Evolutionary conservation across 2,113 vertebrate species (phyloP).

Genomic region (Pyrgilauda ruficollis): DNA sequence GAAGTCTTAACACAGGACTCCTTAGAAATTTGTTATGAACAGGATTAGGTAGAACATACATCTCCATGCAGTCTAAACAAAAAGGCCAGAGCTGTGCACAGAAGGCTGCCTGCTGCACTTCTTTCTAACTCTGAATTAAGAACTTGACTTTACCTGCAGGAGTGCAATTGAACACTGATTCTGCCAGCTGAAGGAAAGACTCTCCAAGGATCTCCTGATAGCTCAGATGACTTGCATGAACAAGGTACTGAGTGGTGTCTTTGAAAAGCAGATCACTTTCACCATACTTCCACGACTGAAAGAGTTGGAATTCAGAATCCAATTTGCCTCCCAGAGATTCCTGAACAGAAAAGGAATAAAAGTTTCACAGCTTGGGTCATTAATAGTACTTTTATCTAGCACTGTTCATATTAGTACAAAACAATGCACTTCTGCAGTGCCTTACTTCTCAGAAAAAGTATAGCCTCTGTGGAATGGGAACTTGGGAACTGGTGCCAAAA

Average conservation of each 20-base stretch:
- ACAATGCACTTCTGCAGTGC: neutral
- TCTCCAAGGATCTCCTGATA: slow-evolving; percentile 81
- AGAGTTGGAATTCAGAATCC: slow-evolving; percentile 78
- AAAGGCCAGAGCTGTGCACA: neutral
- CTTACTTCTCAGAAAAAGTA: neutral
- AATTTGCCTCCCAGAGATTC: slow-evolving; percentile 72
- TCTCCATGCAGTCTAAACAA: neutral
- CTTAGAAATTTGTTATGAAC: neutral
- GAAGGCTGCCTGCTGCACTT: neutral
- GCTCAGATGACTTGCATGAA: slow-evolving; percentile 78
- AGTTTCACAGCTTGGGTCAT: neutral
- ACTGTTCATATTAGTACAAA: neutral
- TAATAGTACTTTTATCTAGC: neutral
- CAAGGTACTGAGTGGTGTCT: slow-evolving; percentile 79
- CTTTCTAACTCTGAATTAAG: neutral
- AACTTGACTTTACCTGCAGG: slow-evolving; percentile 74
- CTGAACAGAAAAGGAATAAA: slow-evolving; percentile 53
- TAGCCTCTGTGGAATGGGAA: neutral
- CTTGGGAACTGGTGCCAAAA: neutral
- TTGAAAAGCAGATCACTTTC: slow-evolving; percentile 89
- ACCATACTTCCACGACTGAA: slow-evolving; percentile 80
- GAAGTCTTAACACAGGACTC: neutral
- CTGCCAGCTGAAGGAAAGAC: slow-evolving; percentile 75
- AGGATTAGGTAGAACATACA: neutral
- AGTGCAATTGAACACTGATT: slow-evolving; percentile 84